A percentile compares a stretch with the other conserved stretches of the same genome.
phyloP scores from a whole-genome alignment of 2,797 vertebrate species.

The Tenualosa ilisha region DNA sequence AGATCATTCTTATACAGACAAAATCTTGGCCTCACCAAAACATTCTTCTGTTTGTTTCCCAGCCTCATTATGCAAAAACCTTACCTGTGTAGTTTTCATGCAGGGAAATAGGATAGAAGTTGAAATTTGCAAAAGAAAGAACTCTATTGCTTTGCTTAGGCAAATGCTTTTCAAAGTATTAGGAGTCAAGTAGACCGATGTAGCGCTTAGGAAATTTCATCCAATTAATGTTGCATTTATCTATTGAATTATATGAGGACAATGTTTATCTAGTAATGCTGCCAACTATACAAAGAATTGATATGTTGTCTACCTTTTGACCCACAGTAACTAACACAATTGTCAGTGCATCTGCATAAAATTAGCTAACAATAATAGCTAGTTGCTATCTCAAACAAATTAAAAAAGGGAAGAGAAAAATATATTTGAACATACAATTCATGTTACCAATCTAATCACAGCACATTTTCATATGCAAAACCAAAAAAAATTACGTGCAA shows the following conservation, averaged over 20 bases:
- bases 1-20: background rate
- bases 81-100: background rate
- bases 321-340: background rate
- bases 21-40: background rate
- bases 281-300: background rate
- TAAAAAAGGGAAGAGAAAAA: too few species aligned
- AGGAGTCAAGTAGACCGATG: background rate
- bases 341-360: background rate
- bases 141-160: background rate
- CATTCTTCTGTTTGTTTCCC: background rate
- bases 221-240: background rate
- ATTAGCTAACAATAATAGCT: too few species aligned
- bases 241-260: background rate
- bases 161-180: background rate
- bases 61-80: slow-evolving; percentile 17
- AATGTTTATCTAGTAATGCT: background rate
- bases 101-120: background rate
- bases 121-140: background rate
- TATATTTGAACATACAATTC: too few species aligned
- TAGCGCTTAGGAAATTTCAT: background rate
- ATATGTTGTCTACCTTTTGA: background rate
- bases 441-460: too few species aligned
- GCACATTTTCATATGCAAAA: too few species aligned
- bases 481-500: background rate
- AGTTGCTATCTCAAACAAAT: too few species aligned